Evolutionary conservation across 1,140 invertebrate species (phyloP).

Genomic region (Nasonia vitripennis): DNA sequence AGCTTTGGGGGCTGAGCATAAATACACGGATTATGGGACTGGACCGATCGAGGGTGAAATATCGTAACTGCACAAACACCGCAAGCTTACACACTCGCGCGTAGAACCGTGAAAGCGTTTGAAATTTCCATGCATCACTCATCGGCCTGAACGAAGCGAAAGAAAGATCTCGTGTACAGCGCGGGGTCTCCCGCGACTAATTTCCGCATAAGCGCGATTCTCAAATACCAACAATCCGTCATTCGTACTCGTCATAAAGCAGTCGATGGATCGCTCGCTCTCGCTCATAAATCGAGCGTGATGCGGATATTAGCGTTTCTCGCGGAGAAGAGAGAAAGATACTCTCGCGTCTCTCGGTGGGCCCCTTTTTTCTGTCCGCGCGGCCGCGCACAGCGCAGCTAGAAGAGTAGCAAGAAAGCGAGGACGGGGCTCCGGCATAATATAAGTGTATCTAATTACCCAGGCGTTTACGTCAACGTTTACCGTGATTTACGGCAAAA

Average conservation of each 20-base stretch:
- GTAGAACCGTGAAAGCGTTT: too few species aligned
- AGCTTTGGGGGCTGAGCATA: conserved; percentile 22
- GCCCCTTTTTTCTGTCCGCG: conserved; percentile 37
- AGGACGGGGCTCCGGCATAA: conserved; percentile 22
- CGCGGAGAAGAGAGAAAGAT: background rate
- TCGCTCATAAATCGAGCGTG: conserved; percentile 51
- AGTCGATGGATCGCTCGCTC: conserved; percentile 29
- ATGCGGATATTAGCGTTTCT: conserved; percentile 47
- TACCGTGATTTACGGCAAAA: conserved; percentile 74
- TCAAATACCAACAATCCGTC: conserved; percentile 37
- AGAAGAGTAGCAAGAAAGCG: conserved; percentile 25
- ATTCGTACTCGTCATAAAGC: conserved; percentile 48
- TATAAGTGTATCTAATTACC: conserved; percentile 73
- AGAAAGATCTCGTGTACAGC: background rate
- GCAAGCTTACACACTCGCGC: too few species aligned
- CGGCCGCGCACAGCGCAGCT: conserved; percentile 31
- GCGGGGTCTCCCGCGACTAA: conserved; percentile 10
- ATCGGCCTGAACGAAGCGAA: background rate
- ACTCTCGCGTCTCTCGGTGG: background rate
- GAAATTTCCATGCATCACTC: background rate
- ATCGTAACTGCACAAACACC: background rate
- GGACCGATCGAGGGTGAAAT: too few species aligned
- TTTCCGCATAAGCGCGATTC: conserved; percentile 42
- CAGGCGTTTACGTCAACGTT: conserved; percentile 74
- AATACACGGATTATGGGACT: too few species aligned